phyloP scores from a whole-genome alignment of 2,888 invertebrate species.

The Drosophila sordidapex region DNA sequence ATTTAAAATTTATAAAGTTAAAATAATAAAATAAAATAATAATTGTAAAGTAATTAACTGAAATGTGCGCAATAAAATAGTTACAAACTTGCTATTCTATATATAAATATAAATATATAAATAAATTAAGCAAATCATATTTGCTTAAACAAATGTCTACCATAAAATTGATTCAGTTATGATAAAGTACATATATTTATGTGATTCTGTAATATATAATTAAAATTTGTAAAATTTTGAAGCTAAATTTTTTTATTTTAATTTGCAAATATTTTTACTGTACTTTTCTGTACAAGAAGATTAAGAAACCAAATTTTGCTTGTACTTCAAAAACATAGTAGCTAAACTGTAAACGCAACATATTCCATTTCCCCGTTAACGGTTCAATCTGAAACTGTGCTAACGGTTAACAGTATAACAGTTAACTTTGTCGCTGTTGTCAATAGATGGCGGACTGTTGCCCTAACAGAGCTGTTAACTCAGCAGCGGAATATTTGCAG shows the following conservation, averaged over 20 bases:
- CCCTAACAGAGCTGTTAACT: constrained; percentile 31
- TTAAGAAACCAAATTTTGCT: background rate
- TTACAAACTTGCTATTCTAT: background rate
- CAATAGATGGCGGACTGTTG: constrained; percentile 32
- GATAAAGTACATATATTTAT: rapidly evolving
- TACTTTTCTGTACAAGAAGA: background rate
- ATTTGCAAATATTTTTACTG: background rate
- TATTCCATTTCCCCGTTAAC: constrained; percentile 30
- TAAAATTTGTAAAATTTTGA: background rate
- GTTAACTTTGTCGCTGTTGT: constrained; percentile 19
- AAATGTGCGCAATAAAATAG: background rate
- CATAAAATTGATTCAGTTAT: background rate
- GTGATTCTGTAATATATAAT: background rate
- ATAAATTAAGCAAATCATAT: background rate
- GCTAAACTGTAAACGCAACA: constrained; percentile 36
- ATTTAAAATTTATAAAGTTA: background rate
- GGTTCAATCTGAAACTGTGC: constrained; percentile 59
- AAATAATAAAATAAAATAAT: background rate
- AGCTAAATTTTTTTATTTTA: background rate
- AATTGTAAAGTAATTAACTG: background rate
- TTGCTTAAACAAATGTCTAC: background rate
- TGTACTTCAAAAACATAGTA: background rate
- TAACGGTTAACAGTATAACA: constrained; percentile 72
- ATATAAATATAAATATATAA: background rate
- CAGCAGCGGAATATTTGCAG: background rate